Base-by-base conservation (phyloP, 1,140 invertebrate species). In the Hypsibius dujardini region DNA sequence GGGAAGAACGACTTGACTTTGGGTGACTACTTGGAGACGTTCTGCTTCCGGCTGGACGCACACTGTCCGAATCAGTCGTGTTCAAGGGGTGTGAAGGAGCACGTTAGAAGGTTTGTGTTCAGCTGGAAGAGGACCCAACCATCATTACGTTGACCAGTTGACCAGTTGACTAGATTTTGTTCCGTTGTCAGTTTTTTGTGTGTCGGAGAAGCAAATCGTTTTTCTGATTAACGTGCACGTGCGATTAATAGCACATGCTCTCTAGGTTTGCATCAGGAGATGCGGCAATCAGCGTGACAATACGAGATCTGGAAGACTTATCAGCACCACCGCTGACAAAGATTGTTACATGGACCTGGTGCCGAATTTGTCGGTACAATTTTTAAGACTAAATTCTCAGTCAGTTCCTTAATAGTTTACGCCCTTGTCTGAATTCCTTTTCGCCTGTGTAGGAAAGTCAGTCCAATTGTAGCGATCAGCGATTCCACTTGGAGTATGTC, bases 1-100 rank as follows among this genome's bases (percentile, higher is more conserved):
- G 91, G 90, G 0, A 83, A 85, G 28, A 90, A 94, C 76, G 95
- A 98, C 78, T 95, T 97, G 72, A 88, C 93, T 1, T 79, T 98
- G 1, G 95, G 94, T 59, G 87, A 86, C 73, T 98, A 98, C 79
- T 81, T 98, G 1, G 90, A 95, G 78, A 84, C 88, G 69, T 95
- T 94, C 77, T 97, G 93, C 79, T 90, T 94, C 76, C 85, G 87
- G 73, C 82, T 84, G 85, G 62, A 70, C 45, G 46, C 59, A 12
- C 14, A 3, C 47, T 98, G 95, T 77, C 88, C 88, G 0, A 89
- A 88, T 0, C 80, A 84, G n/a, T 75, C 75, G 1, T 96, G 93
- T 80, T 85, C 87, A 47, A 85, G 87, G 2, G 85, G 90, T 1
- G 92, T 96, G 84, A 81, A 89, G 47, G 87, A 92, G 67, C 95